Evolutionary conservation across 2,797 vertebrate genomes (phyloP), one percentile per base, ranked within the genome.

Genomic region (Mormyrops boulengeri): DNA sequence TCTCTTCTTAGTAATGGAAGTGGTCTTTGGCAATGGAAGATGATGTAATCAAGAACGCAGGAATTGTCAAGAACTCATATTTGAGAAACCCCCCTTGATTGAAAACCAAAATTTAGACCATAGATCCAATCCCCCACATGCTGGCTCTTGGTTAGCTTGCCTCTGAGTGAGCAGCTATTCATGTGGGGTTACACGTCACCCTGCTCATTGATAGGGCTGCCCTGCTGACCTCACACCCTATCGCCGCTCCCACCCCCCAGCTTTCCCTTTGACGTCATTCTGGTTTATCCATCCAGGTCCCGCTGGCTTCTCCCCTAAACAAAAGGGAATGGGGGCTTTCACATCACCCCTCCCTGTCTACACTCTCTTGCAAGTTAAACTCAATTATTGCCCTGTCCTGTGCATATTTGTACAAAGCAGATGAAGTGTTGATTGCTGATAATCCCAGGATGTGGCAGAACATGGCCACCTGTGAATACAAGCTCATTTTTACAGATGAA

Each of bases 331-430:
- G 3, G 19, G 7, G 19, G 8, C 38, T 62, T 88, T 60, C 55
- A 66, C 38, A 88, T 47, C 55, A 62, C 57, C 55, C 41, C 14
- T n/a, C 34, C 14, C 53, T 60, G 14, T 52, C 82, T 85, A 12
- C 14, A 41, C 53, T 87, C 85, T 88, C 55, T 62, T 4, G 30
- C 55, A 53, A 62, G 85, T 34, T 62, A 88, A 88, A 88, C 86
- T 88, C 53, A 88, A 88, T 62, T 62, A 88, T 38, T 87, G 2
- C 22, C 49, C 49, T 53, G 44, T 85, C 4, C 44, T 85, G 22
- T 52, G 84, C n/a, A 85, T 53, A 53, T 87, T 87, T 87, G 85
- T 87, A 57, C 85, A 87, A 87, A 87, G 55, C 52, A 60, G 38
- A 87, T 60, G 62, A 69, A 69, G 52, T 60, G 85, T 41, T 57